A percentile compares a stretch with the other conserved stretches of the same genome.
These are phyloP conservation scores for Brachionus asplanchnoidis DNA, from an alignment of 1,140 invertebrate genomes.

Conservation along the genomic window DNA sequence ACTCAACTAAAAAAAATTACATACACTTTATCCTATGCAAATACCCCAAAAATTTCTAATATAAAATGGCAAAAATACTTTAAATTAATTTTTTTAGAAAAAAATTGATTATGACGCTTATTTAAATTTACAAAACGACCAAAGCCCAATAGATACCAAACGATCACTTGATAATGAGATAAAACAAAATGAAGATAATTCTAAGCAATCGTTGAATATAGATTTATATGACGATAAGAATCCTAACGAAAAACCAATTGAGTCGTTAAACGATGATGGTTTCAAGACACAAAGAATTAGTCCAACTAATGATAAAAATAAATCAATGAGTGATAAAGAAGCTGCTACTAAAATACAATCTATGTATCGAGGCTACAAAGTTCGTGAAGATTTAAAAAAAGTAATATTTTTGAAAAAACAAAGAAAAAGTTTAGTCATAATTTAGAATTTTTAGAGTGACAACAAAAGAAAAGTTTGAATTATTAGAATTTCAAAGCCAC, in stretches of 20 bases:
- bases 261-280: neutral
- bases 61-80: neutral
- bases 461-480: neutral
- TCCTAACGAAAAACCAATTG: neutral
- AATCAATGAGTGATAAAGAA: neutral
- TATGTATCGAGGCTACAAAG: conserved; percentile 2
- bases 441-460: neutral
- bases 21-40: neutral
- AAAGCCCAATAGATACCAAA: neutral
- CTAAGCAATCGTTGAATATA: neutral
- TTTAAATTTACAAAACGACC: neutral
- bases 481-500: neutral
- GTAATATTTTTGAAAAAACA: neutral
- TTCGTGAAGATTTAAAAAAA: conserved; percentile 5
- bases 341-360: conserved; percentile 35
- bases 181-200: neutral
- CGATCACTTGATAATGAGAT: neutral
- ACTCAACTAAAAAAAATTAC: neutral
- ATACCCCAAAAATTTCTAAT: neutral
- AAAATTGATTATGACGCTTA: neutral
- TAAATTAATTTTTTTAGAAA: neutral
- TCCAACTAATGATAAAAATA: neutral
- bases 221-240: neutral
- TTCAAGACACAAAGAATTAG: neutral
- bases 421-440: neutral